phyloP scores from a whole-genome alignment of 2,888 invertebrate species.

The Beris morrisii region DNA sequence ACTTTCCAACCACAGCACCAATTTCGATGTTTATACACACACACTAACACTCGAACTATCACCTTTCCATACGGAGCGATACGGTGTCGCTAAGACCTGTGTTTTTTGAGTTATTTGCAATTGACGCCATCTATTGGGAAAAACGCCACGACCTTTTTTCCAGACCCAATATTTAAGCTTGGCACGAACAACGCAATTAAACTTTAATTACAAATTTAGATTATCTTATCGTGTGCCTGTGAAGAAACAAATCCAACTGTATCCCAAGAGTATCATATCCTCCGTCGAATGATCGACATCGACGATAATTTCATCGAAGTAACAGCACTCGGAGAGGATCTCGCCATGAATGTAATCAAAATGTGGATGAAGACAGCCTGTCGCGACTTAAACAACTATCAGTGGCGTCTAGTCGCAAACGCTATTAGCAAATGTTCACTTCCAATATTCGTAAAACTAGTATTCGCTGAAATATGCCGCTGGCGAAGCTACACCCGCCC shows the following conservation, averaged over 20 bases:
- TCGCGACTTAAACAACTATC: slow-evolving; percentile 86
- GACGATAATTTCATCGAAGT: slow-evolving; percentile 90
- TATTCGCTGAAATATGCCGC: slow-evolving; percentile 95
- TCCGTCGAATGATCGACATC: slow-evolving; percentile 84
- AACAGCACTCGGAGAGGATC: slow-evolving; percentile 84
- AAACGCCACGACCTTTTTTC: too few species aligned
- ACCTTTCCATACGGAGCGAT: too few species aligned
- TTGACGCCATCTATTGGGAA: too few species aligned
- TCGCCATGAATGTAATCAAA: slow-evolving; percentile 87
- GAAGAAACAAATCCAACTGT: slow-evolving; percentile 85
- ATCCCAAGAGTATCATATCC: slow-evolving; percentile 82
- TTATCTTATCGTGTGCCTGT: slow-evolving; percentile 87
- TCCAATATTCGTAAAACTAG: slow-evolving; percentile 95
- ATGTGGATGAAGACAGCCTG: slow-evolving; percentile 92
- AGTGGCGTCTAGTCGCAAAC: slow-evolving; percentile 92
- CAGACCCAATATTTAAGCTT: not conserved
- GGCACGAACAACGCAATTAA: slow-evolving; percentile 3
- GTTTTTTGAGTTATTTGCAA: too few species aligned
- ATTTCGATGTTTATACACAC: too few species aligned
- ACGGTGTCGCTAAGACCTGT: too few species aligned
- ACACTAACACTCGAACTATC: too few species aligned
- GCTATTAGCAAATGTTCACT: slow-evolving; percentile 91
- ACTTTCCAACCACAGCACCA: not conserved
- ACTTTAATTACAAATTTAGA: slow-evolving; percentile 57
- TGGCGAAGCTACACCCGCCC: slow-evolving; percentile 97